A percentile compares a stretch with the other conserved stretches of the same genome.
These are phyloP conservation scores for Harmothoe impar DNA, from an alignment of 2,888 invertebrate species.

Conservation along the genomic window DNA sequence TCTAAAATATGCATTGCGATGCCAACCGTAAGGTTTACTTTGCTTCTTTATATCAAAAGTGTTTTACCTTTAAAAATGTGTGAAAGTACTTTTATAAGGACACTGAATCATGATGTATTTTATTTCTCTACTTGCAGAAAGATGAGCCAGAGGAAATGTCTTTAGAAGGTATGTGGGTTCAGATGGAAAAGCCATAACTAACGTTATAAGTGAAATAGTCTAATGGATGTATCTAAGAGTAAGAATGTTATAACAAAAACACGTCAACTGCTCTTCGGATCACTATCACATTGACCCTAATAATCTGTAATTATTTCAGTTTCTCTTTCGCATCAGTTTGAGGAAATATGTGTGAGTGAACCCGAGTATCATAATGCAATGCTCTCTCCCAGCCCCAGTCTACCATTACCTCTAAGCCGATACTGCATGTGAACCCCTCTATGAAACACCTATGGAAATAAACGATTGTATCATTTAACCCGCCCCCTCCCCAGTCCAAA, in stretches of 20 bases:
- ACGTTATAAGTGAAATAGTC: neutral
- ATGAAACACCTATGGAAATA: too few relatives aligned
- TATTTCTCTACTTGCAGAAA: neutral
- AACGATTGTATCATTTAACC: too few relatives aligned
- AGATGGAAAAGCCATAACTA: neutral
- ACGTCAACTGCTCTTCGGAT: neutral
- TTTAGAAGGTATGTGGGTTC: neutral
- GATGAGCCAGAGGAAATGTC: neutral
- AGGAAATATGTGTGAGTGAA: neutral
- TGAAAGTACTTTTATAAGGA: too few relatives aligned
- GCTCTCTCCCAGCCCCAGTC: neutral
- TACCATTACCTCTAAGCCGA: too few relatives aligned
- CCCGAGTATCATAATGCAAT: neutral
- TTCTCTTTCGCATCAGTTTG: neutral
- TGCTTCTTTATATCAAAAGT: too few relatives aligned
- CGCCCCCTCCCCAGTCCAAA: too few relatives aligned
- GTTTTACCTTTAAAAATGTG: too few relatives aligned
- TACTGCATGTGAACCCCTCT: too few relatives aligned
- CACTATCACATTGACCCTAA: neutral
- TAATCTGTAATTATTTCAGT: neutral
- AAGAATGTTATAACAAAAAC: too few relatives aligned
- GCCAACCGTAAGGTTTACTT: too few relatives aligned
- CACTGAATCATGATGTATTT: neutral
- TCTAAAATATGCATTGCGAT: too few relatives aligned
- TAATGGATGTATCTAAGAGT: too few relatives aligned